phyloP scores from a whole-genome alignment of 2,113 vertebrate species.

The Triplophysa tibetana region DNA sequence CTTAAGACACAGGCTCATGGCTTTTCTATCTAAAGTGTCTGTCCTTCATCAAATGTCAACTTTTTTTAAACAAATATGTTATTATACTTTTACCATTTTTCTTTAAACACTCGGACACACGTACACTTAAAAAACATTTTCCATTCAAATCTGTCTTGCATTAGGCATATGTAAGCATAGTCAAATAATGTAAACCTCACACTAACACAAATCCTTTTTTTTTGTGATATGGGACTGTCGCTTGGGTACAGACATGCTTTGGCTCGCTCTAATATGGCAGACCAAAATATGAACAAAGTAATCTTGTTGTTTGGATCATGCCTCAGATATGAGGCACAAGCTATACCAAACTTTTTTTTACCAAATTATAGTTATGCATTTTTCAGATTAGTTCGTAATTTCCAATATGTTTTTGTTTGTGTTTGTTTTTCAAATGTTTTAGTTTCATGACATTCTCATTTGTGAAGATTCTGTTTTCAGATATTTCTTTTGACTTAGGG shows the following conservation, averaged over 20 bases:
- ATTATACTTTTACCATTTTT: background rate
- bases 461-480: no score
- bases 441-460: no score
- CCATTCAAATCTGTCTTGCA: no score
- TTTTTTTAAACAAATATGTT: background rate
- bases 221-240: no score
- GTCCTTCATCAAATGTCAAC: background rate
- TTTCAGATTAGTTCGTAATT: no score
- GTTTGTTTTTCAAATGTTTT: no score
- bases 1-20: background rate
- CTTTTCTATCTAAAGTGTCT: background rate
- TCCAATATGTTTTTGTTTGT: no score
- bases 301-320: constrained; percentile 9
- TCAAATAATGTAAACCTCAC: background rate
- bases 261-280: background rate
- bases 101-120: background rate
- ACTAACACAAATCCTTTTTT: background rate
- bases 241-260: background rate
- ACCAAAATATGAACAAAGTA: constrained; percentile 12
- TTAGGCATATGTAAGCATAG: background rate
- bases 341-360: no score
- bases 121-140: background rate
- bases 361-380: no score
- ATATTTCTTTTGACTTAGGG: no score
- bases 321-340: background rate